These are phyloP conservation scores for Anagyrus pseudococci DNA, from an alignment of 2,888 invertebrate genomes.

Conservation along the genomic window DNA sequence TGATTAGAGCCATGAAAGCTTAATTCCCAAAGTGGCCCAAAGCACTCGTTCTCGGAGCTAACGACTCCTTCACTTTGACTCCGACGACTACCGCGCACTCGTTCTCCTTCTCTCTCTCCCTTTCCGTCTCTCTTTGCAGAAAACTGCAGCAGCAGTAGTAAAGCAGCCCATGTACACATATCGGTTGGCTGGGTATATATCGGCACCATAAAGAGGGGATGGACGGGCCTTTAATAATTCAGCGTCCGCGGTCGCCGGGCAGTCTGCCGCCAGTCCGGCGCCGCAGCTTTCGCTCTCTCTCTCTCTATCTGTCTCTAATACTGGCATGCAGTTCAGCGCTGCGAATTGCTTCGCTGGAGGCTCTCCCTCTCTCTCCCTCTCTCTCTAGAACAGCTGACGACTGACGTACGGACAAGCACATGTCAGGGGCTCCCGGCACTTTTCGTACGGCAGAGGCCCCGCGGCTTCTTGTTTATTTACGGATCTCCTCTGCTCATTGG, in stretches of 20 bases:
- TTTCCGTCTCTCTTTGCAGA: neutral
- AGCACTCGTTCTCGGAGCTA: constrained; percentile 5
- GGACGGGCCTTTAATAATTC: constrained; percentile 57
- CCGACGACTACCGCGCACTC: neutral
- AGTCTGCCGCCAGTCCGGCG: constrained; percentile 54
- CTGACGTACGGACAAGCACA: neutral
- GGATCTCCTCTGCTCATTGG: no score
- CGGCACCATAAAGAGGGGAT: constrained; percentile 36
- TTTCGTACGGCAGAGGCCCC: neutral
- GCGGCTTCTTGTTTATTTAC: constrained; percentile 13
- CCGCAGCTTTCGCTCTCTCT: neutral
- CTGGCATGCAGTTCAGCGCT: constrained; percentile 34
- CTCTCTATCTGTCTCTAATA: neutral
- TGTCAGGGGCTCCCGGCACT: neutral
- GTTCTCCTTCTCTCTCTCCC: neutral
- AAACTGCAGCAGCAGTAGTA: constrained; percentile 2
- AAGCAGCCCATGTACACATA: neutral
- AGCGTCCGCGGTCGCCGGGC: constrained; percentile 55
- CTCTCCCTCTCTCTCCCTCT: neutral
- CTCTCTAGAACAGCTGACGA: constrained; percentile 3
- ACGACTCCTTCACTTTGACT: constrained; percentile 7
- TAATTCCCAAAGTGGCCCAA: constrained; percentile 12
- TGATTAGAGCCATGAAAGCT: constrained; percentile 30
- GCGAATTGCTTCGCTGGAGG: neutral
- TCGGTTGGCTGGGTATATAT: neutral